Conservation (phyloP, 2,797 vertebrate genomes). For the Okamejei kenojei region DNA sequence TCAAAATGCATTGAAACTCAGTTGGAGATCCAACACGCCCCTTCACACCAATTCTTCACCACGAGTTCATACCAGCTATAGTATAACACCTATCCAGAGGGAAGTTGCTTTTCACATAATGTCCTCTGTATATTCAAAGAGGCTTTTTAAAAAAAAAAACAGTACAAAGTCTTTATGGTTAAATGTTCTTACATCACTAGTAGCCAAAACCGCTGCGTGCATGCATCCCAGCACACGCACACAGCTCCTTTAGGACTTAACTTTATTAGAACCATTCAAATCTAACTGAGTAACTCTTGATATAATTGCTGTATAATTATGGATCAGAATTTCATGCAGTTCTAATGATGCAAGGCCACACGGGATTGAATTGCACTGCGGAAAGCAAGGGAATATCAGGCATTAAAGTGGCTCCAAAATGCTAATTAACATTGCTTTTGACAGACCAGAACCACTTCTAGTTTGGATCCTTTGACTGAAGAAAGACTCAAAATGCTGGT, state of each 20-base stretch:
- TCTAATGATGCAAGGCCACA: background rate
- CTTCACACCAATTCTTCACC: background rate
- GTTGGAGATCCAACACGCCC: background rate
- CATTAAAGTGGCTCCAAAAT: background rate
- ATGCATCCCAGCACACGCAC: background rate
- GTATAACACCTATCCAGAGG: background rate
- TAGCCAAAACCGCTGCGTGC: background rate
- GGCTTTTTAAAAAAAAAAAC: background rate
- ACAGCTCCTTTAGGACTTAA: background rate
- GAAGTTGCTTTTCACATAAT: background rate
- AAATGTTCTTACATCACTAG: background rate
- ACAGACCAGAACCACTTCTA: background rate
- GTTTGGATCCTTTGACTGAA: background rate
- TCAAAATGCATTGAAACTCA: no score
- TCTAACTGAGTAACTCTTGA: background rate
- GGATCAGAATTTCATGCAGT: conserved; percentile 28
- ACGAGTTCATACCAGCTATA: background rate
- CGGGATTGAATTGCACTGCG: background rate
- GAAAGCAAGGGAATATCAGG: no score
- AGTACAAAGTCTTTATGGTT: background rate
- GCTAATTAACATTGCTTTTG: background rate
- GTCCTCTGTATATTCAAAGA: background rate
- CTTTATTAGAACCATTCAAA: background rate
- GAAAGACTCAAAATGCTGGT: no score
- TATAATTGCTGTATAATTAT: conserved; percentile 7